These are phyloP conservation scores for Loripinus fragilis DNA, from an alignment of 2,888 invertebrate genomes.

Conservation along the genomic window DNA sequence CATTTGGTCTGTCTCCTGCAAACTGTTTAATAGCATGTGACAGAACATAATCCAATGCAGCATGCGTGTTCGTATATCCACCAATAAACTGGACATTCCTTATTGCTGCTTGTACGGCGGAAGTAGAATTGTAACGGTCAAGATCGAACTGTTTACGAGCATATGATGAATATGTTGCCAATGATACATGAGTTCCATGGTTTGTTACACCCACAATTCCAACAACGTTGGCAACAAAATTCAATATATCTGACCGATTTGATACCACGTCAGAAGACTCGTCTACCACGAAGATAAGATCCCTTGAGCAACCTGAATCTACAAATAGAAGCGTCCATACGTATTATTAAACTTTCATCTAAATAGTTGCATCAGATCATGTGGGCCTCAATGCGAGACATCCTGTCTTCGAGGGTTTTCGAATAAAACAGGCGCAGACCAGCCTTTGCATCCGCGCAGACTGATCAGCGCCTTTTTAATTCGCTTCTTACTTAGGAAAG, in stretches of 20 bases:
- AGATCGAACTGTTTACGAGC: constrained; percentile 18
- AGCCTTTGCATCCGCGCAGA: too few relatives aligned
- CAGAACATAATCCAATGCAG: constrained; percentile 8
- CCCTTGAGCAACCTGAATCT: constrained; percentile 27
- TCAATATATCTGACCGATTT: neutral
- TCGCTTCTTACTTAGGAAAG: too few relatives aligned
- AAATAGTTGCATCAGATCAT: too few relatives aligned
- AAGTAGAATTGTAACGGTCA: neutral
- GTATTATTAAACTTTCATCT: too few relatives aligned
- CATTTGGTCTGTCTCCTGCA: constrained; percentile 12
- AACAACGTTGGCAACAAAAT: constrained; percentile 7
- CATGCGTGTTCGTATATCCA: constrained; percentile 17
- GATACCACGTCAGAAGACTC: constrained; percentile 16
- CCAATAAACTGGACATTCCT: constrained; percentile 3
- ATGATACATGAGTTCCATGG: constrained; percentile 20
- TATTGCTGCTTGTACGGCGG: constrained; percentile 5
- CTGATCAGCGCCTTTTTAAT: too few relatives aligned
- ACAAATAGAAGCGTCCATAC: too few relatives aligned
- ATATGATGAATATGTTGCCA: constrained; percentile 22
- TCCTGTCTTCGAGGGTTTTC: too few relatives aligned
- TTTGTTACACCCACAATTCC: neutral
- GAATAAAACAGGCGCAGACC: too few relatives aligned
- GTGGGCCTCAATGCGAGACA: too few relatives aligned
- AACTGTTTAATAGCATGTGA: neutral
- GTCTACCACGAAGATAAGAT: constrained; percentile 28